Conservation (phyloP, 2,797 vertebrate genomes). For the Sebastes taczanowskii region DNA sequence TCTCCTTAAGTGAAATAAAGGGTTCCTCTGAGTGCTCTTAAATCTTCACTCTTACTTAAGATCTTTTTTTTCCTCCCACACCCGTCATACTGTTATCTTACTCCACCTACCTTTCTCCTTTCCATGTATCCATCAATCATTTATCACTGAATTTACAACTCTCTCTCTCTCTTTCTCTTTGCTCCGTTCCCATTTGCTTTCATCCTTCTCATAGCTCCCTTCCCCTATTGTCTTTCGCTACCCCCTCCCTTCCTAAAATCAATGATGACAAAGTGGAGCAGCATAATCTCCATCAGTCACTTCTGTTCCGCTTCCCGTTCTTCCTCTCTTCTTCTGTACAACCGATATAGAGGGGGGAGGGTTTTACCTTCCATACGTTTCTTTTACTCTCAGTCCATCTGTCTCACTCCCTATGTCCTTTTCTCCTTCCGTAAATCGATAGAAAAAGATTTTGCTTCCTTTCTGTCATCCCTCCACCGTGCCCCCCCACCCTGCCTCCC, state of each 20-base stretch:
- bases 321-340: background rate
- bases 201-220: slow-evolving; percentile 6
- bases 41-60: slow-evolving; percentile 26
- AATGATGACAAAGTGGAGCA: slow-evolving; percentile 17
- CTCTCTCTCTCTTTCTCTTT: background rate
- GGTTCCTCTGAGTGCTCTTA: slow-evolving; percentile 37
- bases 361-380: background rate
- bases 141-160: background rate
- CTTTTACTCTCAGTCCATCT: slow-evolving; percentile 16
- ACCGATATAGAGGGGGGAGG: slow-evolving; percentile 17
- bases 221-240: background rate
- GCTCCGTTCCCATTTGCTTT: background rate
- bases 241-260: slow-evolving; percentile 22
- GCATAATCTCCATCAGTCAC: slow-evolving; percentile 19
- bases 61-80: background rate
- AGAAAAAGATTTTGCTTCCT: slow-evolving; percentile 38
- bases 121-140: slow-evolving; percentile 7
- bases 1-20: slow-evolving; percentile 51
- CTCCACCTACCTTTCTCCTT: background rate
- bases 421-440: slow-evolving; percentile 48
- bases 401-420: slow-evolving; percentile 34
- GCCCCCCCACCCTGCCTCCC: slow-evolving; percentile 1
- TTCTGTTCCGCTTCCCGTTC: background rate
- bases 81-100: background rate
- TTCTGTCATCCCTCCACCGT: slow-evolving; percentile 20